A percentile compares a stretch with the other conserved stretches of the same genome.
Evolutionary conservation across 2,888 invertebrate species (phyloP).

Genomic region (Leptura quadrifasciata): DNA sequence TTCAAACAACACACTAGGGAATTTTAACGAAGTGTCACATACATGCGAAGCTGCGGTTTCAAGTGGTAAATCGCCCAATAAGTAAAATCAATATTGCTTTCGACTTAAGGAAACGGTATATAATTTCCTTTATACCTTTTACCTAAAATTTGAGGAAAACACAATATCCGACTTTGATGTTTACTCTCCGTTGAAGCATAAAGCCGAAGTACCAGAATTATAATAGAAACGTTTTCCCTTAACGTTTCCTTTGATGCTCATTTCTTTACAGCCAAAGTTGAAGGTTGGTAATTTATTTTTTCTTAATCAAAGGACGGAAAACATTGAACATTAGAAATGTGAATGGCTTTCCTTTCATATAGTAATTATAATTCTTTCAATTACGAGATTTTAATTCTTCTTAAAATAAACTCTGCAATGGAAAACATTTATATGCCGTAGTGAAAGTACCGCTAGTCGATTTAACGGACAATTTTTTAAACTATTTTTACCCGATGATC

Average conservation of each 20-base stretch:
- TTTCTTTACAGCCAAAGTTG: background rate
- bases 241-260: background rate
- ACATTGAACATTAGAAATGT: too few species aligned
- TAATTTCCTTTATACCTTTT: background rate
- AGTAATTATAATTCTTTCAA: too few species aligned
- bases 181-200: background rate
- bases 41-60: background rate
- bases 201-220: background rate
- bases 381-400: too few species aligned
- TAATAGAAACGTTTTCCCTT: background rate
- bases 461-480: too few species aligned
- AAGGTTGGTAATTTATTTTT: background rate
- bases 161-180: conserved; percentile 1
- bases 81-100: background rate
- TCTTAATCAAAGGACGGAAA: background rate
- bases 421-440: too few species aligned
- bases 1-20: background rate
- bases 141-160: background rate
- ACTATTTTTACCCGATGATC: too few species aligned
- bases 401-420: too few species aligned
- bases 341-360: too few species aligned
- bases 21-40: background rate
- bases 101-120: background rate
- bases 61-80: background rate
- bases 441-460: too few species aligned